A percentile compares a stretch with the other conserved stretches of the same genome.
Evolutionary conservation across 2,888 invertebrate species (phyloP).

Genomic region (Gerris lacustris): DNA sequence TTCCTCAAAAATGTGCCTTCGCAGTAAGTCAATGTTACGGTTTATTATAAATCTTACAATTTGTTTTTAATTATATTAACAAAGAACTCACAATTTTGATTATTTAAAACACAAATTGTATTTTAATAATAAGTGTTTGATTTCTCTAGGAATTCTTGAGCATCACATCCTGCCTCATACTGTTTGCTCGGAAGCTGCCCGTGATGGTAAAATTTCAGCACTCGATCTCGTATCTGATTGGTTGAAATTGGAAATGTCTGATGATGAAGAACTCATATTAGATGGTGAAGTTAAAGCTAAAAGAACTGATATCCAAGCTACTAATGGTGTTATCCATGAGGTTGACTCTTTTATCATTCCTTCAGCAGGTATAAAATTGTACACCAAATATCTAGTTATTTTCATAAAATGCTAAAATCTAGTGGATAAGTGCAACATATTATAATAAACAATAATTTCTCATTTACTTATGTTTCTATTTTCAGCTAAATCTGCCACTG

Average conservation of each 20-base stretch:
- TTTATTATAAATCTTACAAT: no score
- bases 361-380: constrained; percentile 17
- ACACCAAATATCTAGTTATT: neutral
- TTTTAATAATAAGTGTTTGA: no score
- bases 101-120: no score
- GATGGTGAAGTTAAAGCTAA: constrained; percentile 43
- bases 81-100: no score
- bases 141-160: constrained; percentile 46
- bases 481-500: constrained; percentile 37
- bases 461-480: neutral
- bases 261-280: constrained; percentile 44
- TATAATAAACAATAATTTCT: no score
- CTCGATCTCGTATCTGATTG: constrained; percentile 42
- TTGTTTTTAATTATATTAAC: no score
- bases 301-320: constrained; percentile 48
- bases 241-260: constrained; percentile 41
- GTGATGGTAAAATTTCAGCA: constrained; percentile 33
- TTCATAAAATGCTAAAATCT: no score
- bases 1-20: constrained; percentile 45
- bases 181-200: constrained; percentile 50
- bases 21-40: constrained; percentile 40
- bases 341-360: constrained; percentile 40
- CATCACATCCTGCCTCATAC: constrained; percentile 55
- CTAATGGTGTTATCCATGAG: constrained; percentile 60
- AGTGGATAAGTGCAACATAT: no score